A percentile compares a stretch with the other conserved stretches of the same genome.
Conservation (phyloP, 2,797 vertebrate genomes). For the Champsocephalus gunnari region DNA sequence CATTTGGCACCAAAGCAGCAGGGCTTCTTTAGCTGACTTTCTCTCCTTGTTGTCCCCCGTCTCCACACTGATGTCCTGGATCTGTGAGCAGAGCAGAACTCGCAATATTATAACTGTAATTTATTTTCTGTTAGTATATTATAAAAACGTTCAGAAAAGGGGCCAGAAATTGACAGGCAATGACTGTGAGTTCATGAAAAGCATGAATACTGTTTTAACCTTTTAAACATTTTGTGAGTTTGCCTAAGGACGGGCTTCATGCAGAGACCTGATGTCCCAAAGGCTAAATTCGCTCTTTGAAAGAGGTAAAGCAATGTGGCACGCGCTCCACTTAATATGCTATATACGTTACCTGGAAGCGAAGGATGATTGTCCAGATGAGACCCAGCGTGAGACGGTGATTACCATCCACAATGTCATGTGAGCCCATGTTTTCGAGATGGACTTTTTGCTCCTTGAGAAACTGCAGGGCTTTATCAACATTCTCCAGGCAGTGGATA, state of each 20-base stretch:
- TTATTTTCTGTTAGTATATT: neutral
- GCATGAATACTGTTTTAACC: constrained; percentile 11
- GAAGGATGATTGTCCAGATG: constrained; percentile 96
- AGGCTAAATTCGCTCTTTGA: constrained; percentile 1
- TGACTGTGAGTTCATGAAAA: neutral
- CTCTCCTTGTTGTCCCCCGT: constrained; percentile 96
- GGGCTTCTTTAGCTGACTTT: constrained; percentile 95
- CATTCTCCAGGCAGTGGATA: constrained; percentile 96
- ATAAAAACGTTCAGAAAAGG: neutral
- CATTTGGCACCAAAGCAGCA: constrained; percentile 97
- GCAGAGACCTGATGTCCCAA: constrained; percentile 46
- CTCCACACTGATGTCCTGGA: constrained; percentile 97
- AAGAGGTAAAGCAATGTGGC: constrained; percentile 14
- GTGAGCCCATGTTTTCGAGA: constrained; percentile 95
- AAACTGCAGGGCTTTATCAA: constrained; percentile 95
- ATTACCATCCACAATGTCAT: constrained; percentile 96
- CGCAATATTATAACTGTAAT: neutral
- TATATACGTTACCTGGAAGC: constrained; percentile 89
- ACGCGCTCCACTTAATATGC: neutral
- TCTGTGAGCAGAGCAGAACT: constrained; percentile 78
- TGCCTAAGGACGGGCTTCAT: constrained; percentile 32
- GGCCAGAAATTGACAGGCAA: neutral
- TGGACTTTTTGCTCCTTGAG: constrained; percentile 96
- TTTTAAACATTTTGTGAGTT: constrained; percentile 19
- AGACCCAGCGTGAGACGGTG: constrained; percentile 94